Percentiles rank a stretch among this genome's conserved stretches.
Evolutionary conservation across 2,113 vertebrate genomes (phyloP).

Genomic region (Serinus canaria): DNA sequence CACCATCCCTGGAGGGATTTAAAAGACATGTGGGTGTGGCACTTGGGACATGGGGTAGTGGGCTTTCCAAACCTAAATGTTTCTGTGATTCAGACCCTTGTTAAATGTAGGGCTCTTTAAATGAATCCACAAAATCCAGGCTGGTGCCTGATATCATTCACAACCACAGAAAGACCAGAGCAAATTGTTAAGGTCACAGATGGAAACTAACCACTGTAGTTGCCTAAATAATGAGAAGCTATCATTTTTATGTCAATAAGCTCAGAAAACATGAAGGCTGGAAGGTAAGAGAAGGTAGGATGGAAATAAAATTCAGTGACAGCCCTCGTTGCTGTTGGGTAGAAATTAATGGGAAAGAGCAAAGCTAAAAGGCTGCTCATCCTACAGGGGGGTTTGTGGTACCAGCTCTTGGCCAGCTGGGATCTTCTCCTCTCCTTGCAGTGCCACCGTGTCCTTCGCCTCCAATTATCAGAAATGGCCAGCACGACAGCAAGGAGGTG

Average conservation of each 20-base stretch:
- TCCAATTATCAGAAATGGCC: constrained; percentile 20
- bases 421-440: background rate
- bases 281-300: background rate
- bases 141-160: background rate
- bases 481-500: background rate
- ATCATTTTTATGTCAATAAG: background rate
- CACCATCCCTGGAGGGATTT: background rate
- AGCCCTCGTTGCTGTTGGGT: background rate
- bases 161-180: background rate
- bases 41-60: background rate
- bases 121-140: background rate
- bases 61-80: background rate
- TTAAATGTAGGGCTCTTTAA: background rate
- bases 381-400: background rate
- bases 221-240: background rate
- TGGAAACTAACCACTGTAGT: background rate
- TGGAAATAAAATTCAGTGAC: background rate
- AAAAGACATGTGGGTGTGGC: background rate
- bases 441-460: constrained; percentile 26
- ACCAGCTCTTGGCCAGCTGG: background rate
- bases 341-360: background rate
- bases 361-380: background rate
- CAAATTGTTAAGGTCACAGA: background rate
- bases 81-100: background rate
- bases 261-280: background rate